Evolutionary conservation across 2,888 invertebrate genomes (phyloP), one percentile per base, ranked within the genome.

Genomic region (Kryphioiulus occultus): DNA sequence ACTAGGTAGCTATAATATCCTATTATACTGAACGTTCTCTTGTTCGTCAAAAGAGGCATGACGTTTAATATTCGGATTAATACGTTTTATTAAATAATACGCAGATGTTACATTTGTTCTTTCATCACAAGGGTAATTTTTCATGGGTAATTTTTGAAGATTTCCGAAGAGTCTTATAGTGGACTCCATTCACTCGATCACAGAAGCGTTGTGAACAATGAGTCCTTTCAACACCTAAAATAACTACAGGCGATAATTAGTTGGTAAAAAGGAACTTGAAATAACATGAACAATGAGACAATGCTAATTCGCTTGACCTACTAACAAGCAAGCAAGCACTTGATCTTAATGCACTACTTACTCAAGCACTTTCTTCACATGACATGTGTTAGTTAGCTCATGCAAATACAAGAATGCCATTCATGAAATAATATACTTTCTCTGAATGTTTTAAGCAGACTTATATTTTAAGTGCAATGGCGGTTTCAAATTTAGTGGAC

Each of bases 221-320:
- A 59, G 9, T 59, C n/a, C 19, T 59, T 59, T 59, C 59, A n/a
- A n/a, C 59, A 59, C 59, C 59, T n/a, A n/a, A 47, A 47, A n/a
- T 59, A 22, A 59, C 59, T n/a, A 2, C 3, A n/a, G n/a, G n/a
- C 22, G n/a, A 59, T n/a, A 59, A 59, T 59, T 59, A 59, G 59
- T 19, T n/a, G 59, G 22, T n/a, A 19, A 59, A 59, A 22, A n/a
- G n/a, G 19, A 59, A n/a, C 4, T n/a, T 59, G n/a, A 59, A n/a
- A n/a, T 59, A 59, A 3, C 22, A 0, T 9, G 19, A 59, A n/a
- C 22, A 22, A 7, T 22, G 22, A 59, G 19, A 59, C 59, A 59
- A 59, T 59, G 59, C 59, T 59, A 59, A n/a, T 59, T 59, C 22
- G 22, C 59, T n/a, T 59, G 59, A 59, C 59, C 59, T 59, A 59